phyloP scores from a whole-genome alignment of 2,888 invertebrate species.

The Leptarthrus brevirostris region DNA sequence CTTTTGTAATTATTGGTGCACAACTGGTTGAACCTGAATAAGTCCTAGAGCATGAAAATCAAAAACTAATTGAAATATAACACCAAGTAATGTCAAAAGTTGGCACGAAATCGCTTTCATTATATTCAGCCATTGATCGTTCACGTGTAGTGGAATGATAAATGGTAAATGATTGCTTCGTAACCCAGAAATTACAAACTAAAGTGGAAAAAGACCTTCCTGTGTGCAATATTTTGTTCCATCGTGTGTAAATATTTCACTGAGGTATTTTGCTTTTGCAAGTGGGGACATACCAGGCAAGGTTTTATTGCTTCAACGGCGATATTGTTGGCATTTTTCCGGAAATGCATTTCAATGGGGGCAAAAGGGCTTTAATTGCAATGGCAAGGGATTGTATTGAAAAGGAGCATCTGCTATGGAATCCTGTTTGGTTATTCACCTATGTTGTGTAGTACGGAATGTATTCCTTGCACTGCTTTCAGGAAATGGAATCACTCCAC shows the following conservation, averaged over 20 bases:
- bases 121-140: not conserved
- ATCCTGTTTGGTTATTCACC: not conserved
- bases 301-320: conserved; percentile 15
- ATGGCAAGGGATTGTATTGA: not conserved
- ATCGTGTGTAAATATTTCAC: not conserved
- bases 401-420: conserved; percentile 9
- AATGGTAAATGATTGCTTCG: conserved; percentile 1
- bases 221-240: conserved; percentile 18
- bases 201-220: conserved; percentile 21
- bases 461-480: not conserved
- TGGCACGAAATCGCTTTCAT: not conserved
- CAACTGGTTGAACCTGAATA: too few relatives aligned
- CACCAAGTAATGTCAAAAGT: too few relatives aligned
- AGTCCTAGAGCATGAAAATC: too few relatives aligned
- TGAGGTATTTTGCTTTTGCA: not conserved
- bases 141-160: not conserved
- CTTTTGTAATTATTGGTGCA: too few relatives aligned
- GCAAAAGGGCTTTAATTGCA: conserved; percentile 1
- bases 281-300: not conserved
- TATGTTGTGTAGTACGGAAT: not conserved
- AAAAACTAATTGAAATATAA: too few relatives aligned
- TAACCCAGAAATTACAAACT: conserved; percentile 21
- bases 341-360: conserved; percentile 39
- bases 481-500: not conserved
- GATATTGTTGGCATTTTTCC: conserved; percentile 36